These are phyloP conservation scores for Hemicrepidius hirtus DNA, from an alignment of 2,888 invertebrate species.

Conservation along the genomic window DNA sequence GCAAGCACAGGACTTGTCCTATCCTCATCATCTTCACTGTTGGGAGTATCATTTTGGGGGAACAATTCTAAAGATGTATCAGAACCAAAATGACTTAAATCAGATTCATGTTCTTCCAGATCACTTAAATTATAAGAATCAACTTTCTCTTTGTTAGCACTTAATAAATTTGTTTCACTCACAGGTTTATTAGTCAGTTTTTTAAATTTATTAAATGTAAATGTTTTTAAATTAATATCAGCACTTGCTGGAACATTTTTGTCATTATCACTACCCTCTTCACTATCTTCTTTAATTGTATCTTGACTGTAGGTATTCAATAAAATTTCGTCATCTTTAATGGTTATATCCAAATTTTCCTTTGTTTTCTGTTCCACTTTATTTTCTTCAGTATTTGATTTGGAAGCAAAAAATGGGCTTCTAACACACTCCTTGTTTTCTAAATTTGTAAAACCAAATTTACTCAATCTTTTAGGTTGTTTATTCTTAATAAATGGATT, in stretches of 20 bases:
- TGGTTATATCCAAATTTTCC: not conserved
- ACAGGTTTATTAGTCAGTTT: not conserved
- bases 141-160: not conserved
- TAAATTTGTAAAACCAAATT: conserved; percentile 30
- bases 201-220: not conserved
- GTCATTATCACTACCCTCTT: not conserved
- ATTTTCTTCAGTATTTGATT: not conserved
- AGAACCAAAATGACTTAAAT: no score
- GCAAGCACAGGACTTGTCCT: not conserved
- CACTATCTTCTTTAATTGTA: not conserved
- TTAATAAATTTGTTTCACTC: no score
- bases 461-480: conserved; percentile 31
- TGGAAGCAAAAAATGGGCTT: conserved; percentile 34
- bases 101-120: not conserved
- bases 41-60: not conserved
- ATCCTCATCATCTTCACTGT: not conserved
- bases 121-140: not conserved
- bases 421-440: conserved; percentile 17
- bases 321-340: not conserved
- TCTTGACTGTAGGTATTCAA: not conserved
- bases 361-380: not conserved
- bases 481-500: conserved; percentile 24
- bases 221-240: not conserved
- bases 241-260: not conserved
- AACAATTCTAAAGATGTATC: not conserved